phyloP scores from a whole-genome alignment of 2,113 vertebrate genomes.

The Gavia stellata region DNA sequence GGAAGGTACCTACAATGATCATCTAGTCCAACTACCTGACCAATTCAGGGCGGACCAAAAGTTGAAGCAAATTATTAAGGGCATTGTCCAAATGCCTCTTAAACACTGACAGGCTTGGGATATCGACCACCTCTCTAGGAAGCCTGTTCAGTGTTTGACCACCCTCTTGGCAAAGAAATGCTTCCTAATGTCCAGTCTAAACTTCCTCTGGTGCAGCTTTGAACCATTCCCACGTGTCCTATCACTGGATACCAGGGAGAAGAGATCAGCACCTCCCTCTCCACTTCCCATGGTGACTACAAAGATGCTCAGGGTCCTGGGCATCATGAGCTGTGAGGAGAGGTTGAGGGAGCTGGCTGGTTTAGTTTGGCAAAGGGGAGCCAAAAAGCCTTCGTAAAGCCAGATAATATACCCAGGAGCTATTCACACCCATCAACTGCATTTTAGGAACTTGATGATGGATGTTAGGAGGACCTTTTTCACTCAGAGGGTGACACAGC shows the following conservation, averaged over 20 bases:
- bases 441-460: neutral
- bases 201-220: neutral
- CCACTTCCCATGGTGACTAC: neutral
- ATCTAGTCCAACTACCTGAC: neutral
- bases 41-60: neutral
- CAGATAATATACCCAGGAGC: neutral
- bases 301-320: neutral
- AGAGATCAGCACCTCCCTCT: neutral
- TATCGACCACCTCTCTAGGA: neutral
- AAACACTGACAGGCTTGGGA: neutral
- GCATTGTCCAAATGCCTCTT: neutral
- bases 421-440: neutral
- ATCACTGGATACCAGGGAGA: neutral
- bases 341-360: neutral
- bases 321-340: neutral
- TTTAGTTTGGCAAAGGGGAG: neutral
- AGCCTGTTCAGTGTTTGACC: neutral
- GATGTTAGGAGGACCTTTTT: neutral
- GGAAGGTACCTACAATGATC: neutral
- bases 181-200: neutral
- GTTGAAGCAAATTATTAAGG: neutral
- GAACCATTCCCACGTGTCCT: rapidly evolving
- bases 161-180: neutral
- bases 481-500: neutral
- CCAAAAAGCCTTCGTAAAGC: neutral